A percentile compares a stretch with the other conserved stretches of the same genome.
phyloP scores from a whole-genome alignment of 2,113 vertebrate genomes.

The Odocoileus hemionus region DNA sequence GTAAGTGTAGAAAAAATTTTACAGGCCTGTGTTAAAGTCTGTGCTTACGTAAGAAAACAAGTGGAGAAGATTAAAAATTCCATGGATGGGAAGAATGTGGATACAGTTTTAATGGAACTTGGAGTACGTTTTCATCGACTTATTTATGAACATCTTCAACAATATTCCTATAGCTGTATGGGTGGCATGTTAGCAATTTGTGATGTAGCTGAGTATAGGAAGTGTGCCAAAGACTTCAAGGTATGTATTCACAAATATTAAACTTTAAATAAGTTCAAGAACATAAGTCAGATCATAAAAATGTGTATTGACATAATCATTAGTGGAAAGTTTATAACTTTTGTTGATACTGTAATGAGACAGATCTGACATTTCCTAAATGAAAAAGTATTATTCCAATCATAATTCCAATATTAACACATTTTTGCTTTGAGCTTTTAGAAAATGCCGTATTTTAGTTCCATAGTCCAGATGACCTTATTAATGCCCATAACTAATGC shows the following conservation, averaged over 20 bases:
- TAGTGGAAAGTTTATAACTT: slow-evolving; percentile 3
- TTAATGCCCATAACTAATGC: background rate
- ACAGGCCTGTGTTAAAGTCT: slow-evolving; percentile 97
- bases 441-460: background rate
- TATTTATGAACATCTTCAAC: slow-evolving; percentile 97
- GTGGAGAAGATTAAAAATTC: slow-evolving; percentile 96
- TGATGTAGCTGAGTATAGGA: slow-evolving; percentile 97
- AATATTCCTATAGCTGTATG: slow-evolving; percentile 98
- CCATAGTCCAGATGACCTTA: background rate
- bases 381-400: background rate
- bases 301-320: background rate
- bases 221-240: slow-evolving; percentile 97
- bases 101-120: slow-evolving; percentile 95
- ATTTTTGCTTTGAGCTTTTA: background rate
- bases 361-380: background rate
- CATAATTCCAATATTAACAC: background rate
- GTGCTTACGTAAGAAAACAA: slow-evolving; percentile 93
- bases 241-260: slow-evolving; percentile 68
- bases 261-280: background rate
- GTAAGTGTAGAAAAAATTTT: slow-evolving; percentile 59
- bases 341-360: background rate
- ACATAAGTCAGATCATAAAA: slow-evolving; percentile 30
- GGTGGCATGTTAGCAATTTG: slow-evolving; percentile 99
- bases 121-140: slow-evolving; percentile 98
- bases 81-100: slow-evolving; percentile 99